These are phyloP conservation scores for Perca fluviatilis DNA, from an alignment of 2,113 vertebrate species.

Conservation along the genomic window DNA sequence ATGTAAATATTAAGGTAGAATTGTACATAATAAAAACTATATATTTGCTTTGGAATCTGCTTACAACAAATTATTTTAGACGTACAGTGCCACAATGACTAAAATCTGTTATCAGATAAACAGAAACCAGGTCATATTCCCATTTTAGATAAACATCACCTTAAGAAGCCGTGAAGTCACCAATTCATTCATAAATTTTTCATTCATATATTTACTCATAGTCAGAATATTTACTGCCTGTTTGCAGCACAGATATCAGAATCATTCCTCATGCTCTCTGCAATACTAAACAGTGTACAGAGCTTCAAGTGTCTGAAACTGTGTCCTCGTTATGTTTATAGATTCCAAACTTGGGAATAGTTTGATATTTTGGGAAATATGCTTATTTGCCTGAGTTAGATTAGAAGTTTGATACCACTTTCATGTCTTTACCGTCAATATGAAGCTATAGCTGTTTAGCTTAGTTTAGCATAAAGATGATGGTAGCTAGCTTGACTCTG, in stretches of 20 bases:
- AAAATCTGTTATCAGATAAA: constrained; percentile 6
- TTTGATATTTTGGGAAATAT: background rate
- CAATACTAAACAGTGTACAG: background rate
- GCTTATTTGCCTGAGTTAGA: background rate
- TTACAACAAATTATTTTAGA: background rate
- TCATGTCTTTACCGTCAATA: too few species aligned
- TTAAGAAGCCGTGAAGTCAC: background rate
- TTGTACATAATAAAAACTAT: constrained; percentile 50
- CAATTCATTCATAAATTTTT: constrained; percentile 1
- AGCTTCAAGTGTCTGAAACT: background rate
- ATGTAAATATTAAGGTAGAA: constrained; percentile 14
- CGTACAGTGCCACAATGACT: background rate
- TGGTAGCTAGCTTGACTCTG: too few species aligned
- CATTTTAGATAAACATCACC: background rate
- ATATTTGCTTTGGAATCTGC: background rate
- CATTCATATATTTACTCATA: constrained; percentile 31
- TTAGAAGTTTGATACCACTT: background rate
- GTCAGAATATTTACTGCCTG: background rate
- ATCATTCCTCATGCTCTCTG: background rate
- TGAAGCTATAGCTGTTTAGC: too few species aligned
- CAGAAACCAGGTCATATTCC: background rate
- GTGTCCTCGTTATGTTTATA: background rate
- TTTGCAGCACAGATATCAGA: background rate
- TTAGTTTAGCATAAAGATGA: too few species aligned
- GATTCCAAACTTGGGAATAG: background rate